phyloP scores from a whole-genome alignment of 2,888 invertebrate genomes.

The Apoda limacodes region DNA sequence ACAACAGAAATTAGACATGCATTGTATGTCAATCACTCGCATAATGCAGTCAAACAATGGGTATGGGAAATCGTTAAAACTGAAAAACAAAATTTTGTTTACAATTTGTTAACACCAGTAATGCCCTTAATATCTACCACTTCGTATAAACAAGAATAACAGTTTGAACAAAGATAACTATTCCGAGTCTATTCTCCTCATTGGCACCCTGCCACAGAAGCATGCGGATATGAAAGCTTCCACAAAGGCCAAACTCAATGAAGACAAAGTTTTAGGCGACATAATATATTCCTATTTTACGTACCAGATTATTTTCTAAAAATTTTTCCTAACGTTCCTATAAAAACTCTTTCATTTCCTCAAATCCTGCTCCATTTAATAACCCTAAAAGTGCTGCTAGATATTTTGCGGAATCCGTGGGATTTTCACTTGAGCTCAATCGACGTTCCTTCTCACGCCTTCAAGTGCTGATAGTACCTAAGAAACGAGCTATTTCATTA shows the following conservation, averaged over 20 bases:
- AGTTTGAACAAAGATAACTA: slow-evolving; percentile 35
- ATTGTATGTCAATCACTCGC: too few species aligned
- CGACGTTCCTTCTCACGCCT: slow-evolving; percentile 35
- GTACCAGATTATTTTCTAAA: too few species aligned
- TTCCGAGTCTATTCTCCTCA: slow-evolving; percentile 45
- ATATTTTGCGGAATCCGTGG: slow-evolving; percentile 60
- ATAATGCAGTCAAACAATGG: too few species aligned
- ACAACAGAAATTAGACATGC: too few species aligned
- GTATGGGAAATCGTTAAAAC: too few species aligned
- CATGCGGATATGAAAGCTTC: slow-evolving; percentile 30
- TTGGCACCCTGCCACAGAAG: slow-evolving; percentile 47
- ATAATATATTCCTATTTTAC: too few species aligned
- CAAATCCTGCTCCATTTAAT: slow-evolving; percentile 66
- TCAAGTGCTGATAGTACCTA: slow-evolving; percentile 44
- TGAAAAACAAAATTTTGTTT: too few species aligned
- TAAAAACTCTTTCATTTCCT: slow-evolving; percentile 64
- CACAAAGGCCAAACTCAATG: slow-evolving; percentile 38
- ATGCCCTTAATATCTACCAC: too few species aligned
- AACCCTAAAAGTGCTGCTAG: slow-evolving; percentile 56
- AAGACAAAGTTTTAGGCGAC: slow-evolving; percentile 54
- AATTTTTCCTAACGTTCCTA: too few species aligned
- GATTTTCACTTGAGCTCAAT: slow-evolving; percentile 47
- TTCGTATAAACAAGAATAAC: too few species aligned
- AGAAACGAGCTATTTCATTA: slow-evolving; percentile 64
- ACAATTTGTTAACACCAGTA: too few species aligned